Base-by-base conservation (phyloP, 2,797 vertebrate genomes). In the Philypnodon macrostomus region DNA sequence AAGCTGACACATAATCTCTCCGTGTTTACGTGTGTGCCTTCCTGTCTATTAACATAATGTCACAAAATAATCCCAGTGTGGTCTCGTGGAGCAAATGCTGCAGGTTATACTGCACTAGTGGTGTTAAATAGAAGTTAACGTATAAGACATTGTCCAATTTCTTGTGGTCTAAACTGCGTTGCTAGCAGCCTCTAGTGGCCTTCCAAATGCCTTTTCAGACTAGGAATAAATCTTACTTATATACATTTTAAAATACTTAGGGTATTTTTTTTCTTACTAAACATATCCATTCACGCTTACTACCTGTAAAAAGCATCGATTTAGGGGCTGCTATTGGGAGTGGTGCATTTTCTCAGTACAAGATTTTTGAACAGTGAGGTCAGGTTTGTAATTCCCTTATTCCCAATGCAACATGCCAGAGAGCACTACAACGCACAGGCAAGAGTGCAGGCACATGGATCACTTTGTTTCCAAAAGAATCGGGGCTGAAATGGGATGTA, bases 161-260 rank as follows among this genome's bases (percentile, higher is more conserved):
- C 42, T 34, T 50, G 24, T 67, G 60, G 75, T n/a, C n/a, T n/a
- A n/a, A n/a, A n/a, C n/a, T n/a, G n/a, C n/a, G 70, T 75, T 75
- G 64, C 73, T 79, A 85, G 83, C 83, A 82, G 77, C 83, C 84
- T 81, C 85, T 85, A 87, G 85, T 87, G 83, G 84, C 64, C 67
- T 68, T 50, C 42, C 48, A 66, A 53, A 72, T 56, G 48, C 36
- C 49, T 67, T 37, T 63, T 62, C 58, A 69, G 47, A 59, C 19
- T 30, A 31, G 31, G 4, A 13, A 26, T 27, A 41, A 14, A 14
- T 16, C 27, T 21, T 56, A 18, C n/a, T n/a, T n/a, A n/a, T n/a
- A n/a, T n/a, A n/a, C n/a, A n/a, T n/a, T n/a, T n/a, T n/a, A n/a
- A n/a, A n/a, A n/a, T n/a, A n/a, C n/a, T n/a, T 51, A 1, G 1